phyloP scores from a whole-genome alignment of 2,888 invertebrate genomes.

The Hirtodrosophila confusa region DNA sequence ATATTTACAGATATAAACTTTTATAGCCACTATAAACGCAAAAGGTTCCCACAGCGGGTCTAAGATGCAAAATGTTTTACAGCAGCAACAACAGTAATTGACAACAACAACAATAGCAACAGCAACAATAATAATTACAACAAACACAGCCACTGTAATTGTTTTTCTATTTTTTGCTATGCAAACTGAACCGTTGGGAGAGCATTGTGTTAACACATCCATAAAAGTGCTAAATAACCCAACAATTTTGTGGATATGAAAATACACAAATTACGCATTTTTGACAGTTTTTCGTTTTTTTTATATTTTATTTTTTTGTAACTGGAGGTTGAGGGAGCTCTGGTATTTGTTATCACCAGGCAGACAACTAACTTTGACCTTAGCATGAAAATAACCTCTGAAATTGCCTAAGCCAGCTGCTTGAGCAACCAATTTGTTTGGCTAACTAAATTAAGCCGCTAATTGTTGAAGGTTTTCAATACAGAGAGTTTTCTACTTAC shows the following conservation, averaged over 20 bases:
- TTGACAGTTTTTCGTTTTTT: too few species aligned
- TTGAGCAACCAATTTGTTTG: conserved; percentile 42
- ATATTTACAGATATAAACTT: conserved; percentile 29
- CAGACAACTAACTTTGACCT: conserved; percentile 51
- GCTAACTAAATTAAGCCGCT: conserved; percentile 38
- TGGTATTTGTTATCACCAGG: conserved; percentile 24
- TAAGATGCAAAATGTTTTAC: conserved; percentile 51
- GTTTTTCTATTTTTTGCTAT: conserved; percentile 53
- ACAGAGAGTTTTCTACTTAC: background rate
- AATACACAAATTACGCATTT: conserved; percentile 24
- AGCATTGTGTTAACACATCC: conserved; percentile 57
- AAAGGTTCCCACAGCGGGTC: conserved; percentile 63
- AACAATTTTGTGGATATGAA: conserved; percentile 54
- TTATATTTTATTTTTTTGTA: conserved; percentile 6
- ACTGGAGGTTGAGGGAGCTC: conserved; percentile 18
- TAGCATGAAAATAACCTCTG: conserved; percentile 51
- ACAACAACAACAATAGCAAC: conserved; percentile 9
- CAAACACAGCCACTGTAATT: conserved; percentile 55
- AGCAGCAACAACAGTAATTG: conserved; percentile 4
- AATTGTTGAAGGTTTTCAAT: conserved; percentile 48
- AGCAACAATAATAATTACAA: conserved; percentile 1
- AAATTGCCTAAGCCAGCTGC: conserved; percentile 40
- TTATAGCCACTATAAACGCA: conserved; percentile 59
- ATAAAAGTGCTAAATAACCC: conserved; percentile 66
- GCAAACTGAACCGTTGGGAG: conserved; percentile 26